Base-by-base conservation (phyloP, 2,888 invertebrate genomes). In the Lithosia quadra region DNA sequence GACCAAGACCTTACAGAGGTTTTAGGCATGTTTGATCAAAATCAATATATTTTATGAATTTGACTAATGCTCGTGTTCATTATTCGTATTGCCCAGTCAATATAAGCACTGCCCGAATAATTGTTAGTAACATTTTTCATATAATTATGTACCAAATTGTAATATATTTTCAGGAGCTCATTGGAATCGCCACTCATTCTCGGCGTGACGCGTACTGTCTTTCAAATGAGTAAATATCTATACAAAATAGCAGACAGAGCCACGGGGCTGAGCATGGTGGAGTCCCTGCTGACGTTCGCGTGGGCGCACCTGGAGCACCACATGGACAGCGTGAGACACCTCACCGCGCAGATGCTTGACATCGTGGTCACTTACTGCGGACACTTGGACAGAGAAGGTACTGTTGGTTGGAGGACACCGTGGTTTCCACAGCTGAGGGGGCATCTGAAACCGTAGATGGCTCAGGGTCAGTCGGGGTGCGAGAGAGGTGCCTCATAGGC, bases 311-410 rank as follows among this genome's bases (percentile, higher is more conserved):
- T 97, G 60, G 96, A 97, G 63, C 96, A 96, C 88, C 95, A 95
- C 80, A 95, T 96, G 86, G 97, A 97, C 83, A 96, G 96, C 75
- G 96, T 97, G 33, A 88, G 96, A 0, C 96, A 96, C 81, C 88
- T 96, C 64, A 90, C 96, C 0, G 95, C 94, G 28, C 95, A 95
- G 73, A 87, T 95, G 33, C 86, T 94, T 53, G 81, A 74, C 0
- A 77, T 82, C 34, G 77, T 92, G 2, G 88, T 92, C 0, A 85
- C 76, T 33, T 89, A 90, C 73, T 90, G 90, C 66, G 82, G 85
- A 0, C 74, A 65, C 1, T 67, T 90, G 67, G 83, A 89, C 22
- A 82, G 73, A 22, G 69, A 83, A 72, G 95, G 95, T 95, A 55
- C 39, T n/a, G 13, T 9, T 39, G 0, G 9, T n/a, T n/a, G n/a